Conservation (phyloP, 2,797 vertebrate genomes). For the Platyrinchus mystaceus region DNA sequence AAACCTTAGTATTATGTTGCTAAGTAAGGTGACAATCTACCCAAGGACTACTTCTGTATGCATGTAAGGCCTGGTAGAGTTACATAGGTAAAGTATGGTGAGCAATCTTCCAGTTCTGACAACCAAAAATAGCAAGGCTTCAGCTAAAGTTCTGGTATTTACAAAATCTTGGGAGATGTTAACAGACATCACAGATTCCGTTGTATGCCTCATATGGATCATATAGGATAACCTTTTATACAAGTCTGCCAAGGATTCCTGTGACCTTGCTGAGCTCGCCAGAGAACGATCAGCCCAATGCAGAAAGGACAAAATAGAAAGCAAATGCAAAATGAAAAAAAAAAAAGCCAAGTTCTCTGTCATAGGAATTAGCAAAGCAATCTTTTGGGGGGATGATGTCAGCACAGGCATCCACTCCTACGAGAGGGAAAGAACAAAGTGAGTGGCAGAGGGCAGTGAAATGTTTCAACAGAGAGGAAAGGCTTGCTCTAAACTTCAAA, state of each 20-base stretch:
- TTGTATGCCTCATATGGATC: not conserved
- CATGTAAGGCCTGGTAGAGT: not conserved
- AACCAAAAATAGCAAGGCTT: not conserved
- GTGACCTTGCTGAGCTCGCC: not conserved
- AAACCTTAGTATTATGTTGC: not conserved
- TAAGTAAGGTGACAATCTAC: not conserved
- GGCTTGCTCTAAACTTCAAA: not conserved
- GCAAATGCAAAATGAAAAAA: not conserved
- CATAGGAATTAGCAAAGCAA: not conserved
- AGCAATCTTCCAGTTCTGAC: not conserved
- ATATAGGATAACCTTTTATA: not conserved
- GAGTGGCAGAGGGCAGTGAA: not conserved
- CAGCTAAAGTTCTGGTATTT: not conserved
- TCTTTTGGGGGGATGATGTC: not conserved
- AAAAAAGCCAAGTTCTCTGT: not conserved
- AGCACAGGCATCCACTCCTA: not conserved
- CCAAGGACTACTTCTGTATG: not conserved
- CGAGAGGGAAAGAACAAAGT: not conserved
- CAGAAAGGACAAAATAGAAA: not conserved
- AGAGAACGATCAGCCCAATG: not conserved
- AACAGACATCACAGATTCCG: not conserved
- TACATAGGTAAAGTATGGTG: not conserved
- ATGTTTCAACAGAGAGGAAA: not conserved
- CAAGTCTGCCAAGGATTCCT: not conserved
- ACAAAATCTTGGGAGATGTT: not conserved